Conservation (phyloP, 23 tunicate genomes). For the Clavelina lepadiformis region DNA sequence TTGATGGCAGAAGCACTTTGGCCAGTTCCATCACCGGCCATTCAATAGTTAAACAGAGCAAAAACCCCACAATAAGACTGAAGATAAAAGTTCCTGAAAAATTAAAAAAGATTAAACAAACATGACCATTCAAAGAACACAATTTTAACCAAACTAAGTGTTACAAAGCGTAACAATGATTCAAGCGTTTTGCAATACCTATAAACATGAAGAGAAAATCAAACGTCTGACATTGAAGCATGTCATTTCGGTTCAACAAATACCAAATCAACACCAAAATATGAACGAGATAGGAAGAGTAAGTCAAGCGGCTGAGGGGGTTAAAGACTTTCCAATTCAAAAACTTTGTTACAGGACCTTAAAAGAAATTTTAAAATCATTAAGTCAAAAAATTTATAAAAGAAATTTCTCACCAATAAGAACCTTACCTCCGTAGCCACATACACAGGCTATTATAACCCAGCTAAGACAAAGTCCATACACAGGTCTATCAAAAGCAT, state of each 20-base stretch:
- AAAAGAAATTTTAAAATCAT: background rate
- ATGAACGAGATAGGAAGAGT: constrained; percentile 38
- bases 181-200: constrained; percentile 11
- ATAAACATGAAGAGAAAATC: constrained; percentile 27
- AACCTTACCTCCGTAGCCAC: constrained; percentile 95
- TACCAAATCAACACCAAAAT: constrained; percentile 40
- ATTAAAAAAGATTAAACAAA: background rate
- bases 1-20: constrained; percentile 14
- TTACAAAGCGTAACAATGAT: no score
- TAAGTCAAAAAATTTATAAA: background rate
- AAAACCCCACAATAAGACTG: constrained; percentile 15
- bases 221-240: constrained; percentile 22
- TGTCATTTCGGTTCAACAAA: constrained; percentile 9
- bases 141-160: no score
- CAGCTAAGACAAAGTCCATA: constrained; percentile 69
- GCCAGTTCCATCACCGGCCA: constrained; percentile 41
- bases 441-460: constrained; percentile 65
- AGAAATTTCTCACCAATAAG: background rate
- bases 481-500: constrained; percentile 55
- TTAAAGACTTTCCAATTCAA: constrained; percentile 38
- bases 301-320: constrained; percentile 46
- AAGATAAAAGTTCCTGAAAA: constrained; percentile 39
- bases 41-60: constrained; percentile 19
- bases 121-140: no score
- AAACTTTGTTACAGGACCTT: constrained; percentile 32